Base-by-base conservation (phyloP, 2,888 invertebrate genomes). In the Leptura quadrifasciata region DNA sequence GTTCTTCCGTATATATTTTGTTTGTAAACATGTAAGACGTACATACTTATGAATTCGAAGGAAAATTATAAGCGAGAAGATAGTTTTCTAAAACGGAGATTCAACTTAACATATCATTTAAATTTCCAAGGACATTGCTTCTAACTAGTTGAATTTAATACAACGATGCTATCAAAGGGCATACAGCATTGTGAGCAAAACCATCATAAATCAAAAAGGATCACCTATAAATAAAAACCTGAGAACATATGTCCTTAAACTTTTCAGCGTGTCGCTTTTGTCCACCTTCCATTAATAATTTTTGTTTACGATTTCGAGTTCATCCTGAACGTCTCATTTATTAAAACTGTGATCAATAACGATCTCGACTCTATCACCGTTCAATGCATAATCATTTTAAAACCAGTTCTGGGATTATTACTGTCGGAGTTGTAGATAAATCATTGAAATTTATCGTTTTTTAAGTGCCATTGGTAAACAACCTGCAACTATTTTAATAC, bases 181-280 rank as follows among this genome's bases (percentile, higher is more conserved):
- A 1, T 47, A 47, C n/a, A 2, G n/a, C 3, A 15, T 15, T 47
- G 47, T 47, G 15, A n/a, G 6, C 15, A 47, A n/a, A 47, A 47
- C 15, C 5, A 39, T n/a, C 58, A 21, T 76, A 73, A 76, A 76
- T 76, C 72, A 76, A 68, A 76, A 58, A 47, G 63, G 35, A 68
- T 68, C 76, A 27, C 63, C 72, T 69, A 76, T 76, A 73, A 76
- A 72, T 76, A 76, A 76, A 68, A 76, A 68, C 31, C 31, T 4
- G 57, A 58, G 65, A 65, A 67, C 72, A 67, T 60, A 61, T 72
- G 69, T 76, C 63, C 63, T 72, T 78, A 80, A 78, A 79, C 77
- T 78, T 77, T 80, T 79, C 80, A 80, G 73, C 77, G 61, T 77
- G 76, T 79, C 76, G 63, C 65, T 71, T 78, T 78, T 75, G 76